These are phyloP conservation scores for Brenthis ino DNA, from an alignment of 2,888 invertebrate species.

Conservation along the genomic window DNA sequence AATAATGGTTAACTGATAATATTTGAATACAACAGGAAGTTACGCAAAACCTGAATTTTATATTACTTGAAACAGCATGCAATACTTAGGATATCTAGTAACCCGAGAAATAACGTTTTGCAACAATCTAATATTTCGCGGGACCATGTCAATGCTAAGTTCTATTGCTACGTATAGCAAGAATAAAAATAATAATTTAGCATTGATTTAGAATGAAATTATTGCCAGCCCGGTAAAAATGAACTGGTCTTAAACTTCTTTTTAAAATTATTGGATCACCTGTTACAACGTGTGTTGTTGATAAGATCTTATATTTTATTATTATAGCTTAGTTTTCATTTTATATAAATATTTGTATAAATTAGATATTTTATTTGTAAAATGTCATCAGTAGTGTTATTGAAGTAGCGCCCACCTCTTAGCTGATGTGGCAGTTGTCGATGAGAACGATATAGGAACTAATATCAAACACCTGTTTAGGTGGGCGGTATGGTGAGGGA, in stretches of 20 bases:
- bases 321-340: not conserved
- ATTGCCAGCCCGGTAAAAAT: not conserved
- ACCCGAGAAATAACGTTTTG: too few relatives aligned
- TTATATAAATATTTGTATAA: not conserved
- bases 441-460: constrained; percentile 55
- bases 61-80: too few relatives aligned
- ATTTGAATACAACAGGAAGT: too few relatives aligned
- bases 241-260: not conserved
- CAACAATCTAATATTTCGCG: too few relatives aligned
- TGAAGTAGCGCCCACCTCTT: constrained; percentile 43
- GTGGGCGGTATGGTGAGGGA: constrained; percentile 69
- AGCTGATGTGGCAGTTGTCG: constrained; percentile 44
- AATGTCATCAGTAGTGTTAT: constrained; percentile 31
- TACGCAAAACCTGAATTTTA: too few relatives aligned
- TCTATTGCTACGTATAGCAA: too few relatives aligned
- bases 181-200: too few relatives aligned
- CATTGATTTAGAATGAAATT: not conserved
- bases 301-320: not conserved
- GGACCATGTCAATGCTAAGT: too few relatives aligned
- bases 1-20: too few relatives aligned
- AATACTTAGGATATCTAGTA: too few relatives aligned
- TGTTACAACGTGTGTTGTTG: not conserved
- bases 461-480: constrained; percentile 64
- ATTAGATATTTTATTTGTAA: constrained; percentile 23
- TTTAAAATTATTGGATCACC: not conserved